Percentiles rank a stretch among this genome's conserved stretches.
Evolutionary conservation across 2,113 vertebrate genomes (phyloP).

Genomic region (Cochlearius cochlearius): DNA sequence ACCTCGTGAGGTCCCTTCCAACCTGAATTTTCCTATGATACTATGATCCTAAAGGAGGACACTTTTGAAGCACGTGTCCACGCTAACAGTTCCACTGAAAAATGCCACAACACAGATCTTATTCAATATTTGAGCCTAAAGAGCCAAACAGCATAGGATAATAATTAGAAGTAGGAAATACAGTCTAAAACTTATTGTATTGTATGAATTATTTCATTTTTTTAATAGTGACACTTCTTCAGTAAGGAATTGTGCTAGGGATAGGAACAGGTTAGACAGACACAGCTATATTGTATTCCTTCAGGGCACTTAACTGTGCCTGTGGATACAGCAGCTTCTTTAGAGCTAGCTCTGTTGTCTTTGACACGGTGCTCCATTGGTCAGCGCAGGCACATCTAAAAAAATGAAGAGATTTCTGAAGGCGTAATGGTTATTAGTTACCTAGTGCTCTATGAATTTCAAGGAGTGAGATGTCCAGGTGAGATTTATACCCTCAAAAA

Average conservation of each 20-base stretch:
- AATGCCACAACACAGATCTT: not conserved
- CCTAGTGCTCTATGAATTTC: not conserved
- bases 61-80: not conserved
- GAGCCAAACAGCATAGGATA: not conserved
- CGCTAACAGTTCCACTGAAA: not conserved
- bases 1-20: not conserved
- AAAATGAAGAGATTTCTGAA: not conserved
- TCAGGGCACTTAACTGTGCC: not conserved
- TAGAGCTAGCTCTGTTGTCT: not conserved
- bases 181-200: not conserved
- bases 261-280: not conserved
- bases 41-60: not conserved
- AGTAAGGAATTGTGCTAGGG: not conserved
- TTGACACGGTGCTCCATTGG: not conserved
- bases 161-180: not conserved
- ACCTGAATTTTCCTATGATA: not conserved
- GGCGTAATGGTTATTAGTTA: not conserved
- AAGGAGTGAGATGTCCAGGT: not conserved
- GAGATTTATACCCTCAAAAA: not conserved
- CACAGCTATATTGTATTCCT: not conserved
- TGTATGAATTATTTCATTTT: not conserved
- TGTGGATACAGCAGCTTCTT: not conserved
- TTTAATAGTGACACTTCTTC: not conserved
- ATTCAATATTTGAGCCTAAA: not conserved
- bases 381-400: not conserved